These are phyloP conservation scores for Alosa alosa DNA, from an alignment of 2,113 vertebrate genomes.

Conservation along the genomic window DNA sequence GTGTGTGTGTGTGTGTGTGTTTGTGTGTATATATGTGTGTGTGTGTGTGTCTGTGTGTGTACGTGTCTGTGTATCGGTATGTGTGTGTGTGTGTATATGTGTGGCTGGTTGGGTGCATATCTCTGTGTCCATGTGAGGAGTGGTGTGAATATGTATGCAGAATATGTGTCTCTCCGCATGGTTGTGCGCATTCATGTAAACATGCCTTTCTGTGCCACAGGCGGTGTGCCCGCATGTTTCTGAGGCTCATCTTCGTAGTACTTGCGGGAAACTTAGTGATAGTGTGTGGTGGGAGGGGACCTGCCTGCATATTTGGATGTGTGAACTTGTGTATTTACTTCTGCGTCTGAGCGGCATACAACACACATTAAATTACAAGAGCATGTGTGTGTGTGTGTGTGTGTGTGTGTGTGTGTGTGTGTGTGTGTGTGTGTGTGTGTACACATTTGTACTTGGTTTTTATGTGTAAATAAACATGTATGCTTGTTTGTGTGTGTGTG, in stretches of 20 bases:
- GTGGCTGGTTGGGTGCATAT: slow-evolving; percentile 12
- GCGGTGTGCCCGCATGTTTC: background rate
- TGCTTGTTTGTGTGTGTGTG: slow-evolving; percentile 17
- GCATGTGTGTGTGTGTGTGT: background rate
- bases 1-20: slow-evolving; percentile 27
- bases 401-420: background rate
- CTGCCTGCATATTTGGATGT: background rate
- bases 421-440: background rate
- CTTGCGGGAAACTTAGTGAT: background rate
- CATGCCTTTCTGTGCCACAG: background rate
- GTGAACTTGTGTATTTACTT: slow-evolving; percentile 1
- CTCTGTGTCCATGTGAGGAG: background rate
- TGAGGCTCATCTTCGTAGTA: background rate
- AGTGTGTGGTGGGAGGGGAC: background rate
- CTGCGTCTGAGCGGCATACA: background rate
- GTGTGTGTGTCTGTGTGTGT: slow-evolving; percentile 27
- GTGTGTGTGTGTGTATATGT: slow-evolving; percentile 27
- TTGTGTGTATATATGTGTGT: slow-evolving; percentile 15
- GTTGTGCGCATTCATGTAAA: background rate
- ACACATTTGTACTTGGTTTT: background rate
- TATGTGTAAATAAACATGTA: slow-evolving; percentile 3
- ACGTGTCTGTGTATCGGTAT: slow-evolving; percentile 23
- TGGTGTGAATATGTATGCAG: background rate
- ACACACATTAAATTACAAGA: background rate
- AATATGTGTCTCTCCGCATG: background rate